Evolutionary conservation across 2,113 vertebrate genomes (phyloP), one percentile per base, ranked within the genome.

Genomic region (Neodon shergylaensis): DNA sequence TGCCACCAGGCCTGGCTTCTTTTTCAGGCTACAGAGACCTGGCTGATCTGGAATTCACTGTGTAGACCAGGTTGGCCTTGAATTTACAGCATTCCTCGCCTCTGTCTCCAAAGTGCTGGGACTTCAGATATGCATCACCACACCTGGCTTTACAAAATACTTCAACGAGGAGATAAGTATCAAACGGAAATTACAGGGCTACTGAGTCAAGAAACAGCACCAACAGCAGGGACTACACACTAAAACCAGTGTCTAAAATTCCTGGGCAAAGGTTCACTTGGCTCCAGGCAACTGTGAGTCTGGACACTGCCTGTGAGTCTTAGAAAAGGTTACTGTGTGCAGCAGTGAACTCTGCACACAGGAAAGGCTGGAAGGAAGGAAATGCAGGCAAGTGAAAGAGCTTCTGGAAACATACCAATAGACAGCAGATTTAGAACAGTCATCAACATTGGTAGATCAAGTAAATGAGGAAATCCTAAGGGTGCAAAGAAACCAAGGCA

Each of bases 301-400:
- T 31, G 5, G 28, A 90, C 22, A 17, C 22, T 6, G 33, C 28
- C 19, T 73, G 13, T 89, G 78, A 70, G 28, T 86, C 66, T 73
- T 85, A 47, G 94, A 36, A 94, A 88, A 65, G 70, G 58, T 70
- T 82, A 81, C 24, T 72, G 14, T 92, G 65, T 68, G 88, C 5
- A 31, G 28, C 28, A 78, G 52, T 92, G 61, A 96, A 76, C 68
- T 95, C 31, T 92, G 58, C 81, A 91, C 22, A 84, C 93, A 97
- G 97, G 97, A 97, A 96, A 96, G 78, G 73, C 90, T 85, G 4
- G 7, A 33, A 96, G 96, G 96, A 96, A 97, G 96, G 96, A 97
- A 94, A 66, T 2, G 33, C 42, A 92, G 63, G 47, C 61, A 93
- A 91, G 79, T 49, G 36, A 72, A 90, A 79, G 22, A 73, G 36